Conservation (phyloP, 1,140 invertebrate genomes). For the Ceratosolen fusciceps region DNA sequence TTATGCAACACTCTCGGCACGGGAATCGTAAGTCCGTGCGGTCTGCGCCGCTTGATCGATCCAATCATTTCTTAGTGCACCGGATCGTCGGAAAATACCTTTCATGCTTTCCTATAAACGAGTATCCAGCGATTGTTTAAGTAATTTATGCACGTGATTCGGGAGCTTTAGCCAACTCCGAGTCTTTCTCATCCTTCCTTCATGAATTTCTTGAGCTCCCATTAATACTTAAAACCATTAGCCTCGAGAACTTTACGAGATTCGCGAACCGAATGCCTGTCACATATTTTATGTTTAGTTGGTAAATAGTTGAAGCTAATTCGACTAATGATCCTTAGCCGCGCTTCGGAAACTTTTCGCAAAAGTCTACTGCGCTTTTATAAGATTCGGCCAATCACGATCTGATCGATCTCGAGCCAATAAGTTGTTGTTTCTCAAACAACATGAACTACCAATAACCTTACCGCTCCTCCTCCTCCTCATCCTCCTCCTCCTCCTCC, state of each 20-base stretch:
- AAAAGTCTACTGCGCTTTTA: neutral
- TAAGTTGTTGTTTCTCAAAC: neutral
- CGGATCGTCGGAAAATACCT: no score
- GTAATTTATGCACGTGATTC: no score
- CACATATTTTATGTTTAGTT: slow-evolving; percentile 1
- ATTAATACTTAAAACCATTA: neutral
- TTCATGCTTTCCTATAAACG: no score
- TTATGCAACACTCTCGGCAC: no score
- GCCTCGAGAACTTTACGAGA: neutral
- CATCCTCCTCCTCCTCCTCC: no score
- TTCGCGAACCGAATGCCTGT: neutral
- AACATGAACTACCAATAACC: no score
- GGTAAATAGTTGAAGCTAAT: slow-evolving; percentile 1
- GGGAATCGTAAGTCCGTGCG: no score
- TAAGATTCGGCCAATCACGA: neutral
- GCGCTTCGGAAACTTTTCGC: neutral
- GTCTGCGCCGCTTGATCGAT: no score
- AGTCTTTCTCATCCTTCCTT: neutral
- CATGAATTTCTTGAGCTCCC: neutral
- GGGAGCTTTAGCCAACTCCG: no score
- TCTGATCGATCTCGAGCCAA: neutral
- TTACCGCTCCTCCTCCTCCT: no score
- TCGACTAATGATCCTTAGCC: slow-evolving; percentile 12
- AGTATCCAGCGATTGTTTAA: no score
- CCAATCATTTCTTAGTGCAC: no score